Conservation (phyloP, 1,140 invertebrate species). For the Tetragonula clypearis region DNA sequence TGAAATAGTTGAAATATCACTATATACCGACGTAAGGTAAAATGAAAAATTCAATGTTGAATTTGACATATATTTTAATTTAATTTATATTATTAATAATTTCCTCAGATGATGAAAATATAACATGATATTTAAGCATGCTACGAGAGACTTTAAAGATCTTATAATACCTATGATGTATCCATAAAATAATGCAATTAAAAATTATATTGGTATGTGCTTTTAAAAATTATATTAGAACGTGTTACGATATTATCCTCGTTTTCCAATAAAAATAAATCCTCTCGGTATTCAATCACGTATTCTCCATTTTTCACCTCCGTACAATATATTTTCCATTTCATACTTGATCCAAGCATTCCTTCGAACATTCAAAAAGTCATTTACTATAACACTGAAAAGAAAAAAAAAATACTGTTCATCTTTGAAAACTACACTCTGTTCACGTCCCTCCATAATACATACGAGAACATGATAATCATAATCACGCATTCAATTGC, state of each 20-base stretch:
- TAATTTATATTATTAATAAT: constrained; percentile 22
- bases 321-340: background rate
- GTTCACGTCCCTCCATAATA: background rate
- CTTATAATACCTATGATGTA: background rate
- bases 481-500: background rate
- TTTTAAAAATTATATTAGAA: too few relatives aligned
- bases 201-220: too few relatives aligned
- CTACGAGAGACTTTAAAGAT: constrained; percentile 17
- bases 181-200: background rate
- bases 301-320: background rate
- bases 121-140: constrained; percentile 57
- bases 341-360: background rate
- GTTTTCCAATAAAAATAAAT: background rate
- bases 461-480: background rate
- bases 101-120: constrained; percentile 42
- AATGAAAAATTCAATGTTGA: too few relatives aligned
- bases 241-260: background rate
- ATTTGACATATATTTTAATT: background rate
- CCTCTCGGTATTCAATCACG: too few relatives aligned
- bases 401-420: background rate
- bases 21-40: constrained; percentile 59
- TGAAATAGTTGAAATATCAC: constrained; percentile 58
- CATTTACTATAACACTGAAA: too few relatives aligned
- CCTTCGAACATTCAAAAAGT: background rate
- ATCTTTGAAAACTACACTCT: background rate